A percentile compares a stretch with the other conserved stretches of the same genome.
These are phyloP conservation scores for Paradoxurus hermaphroditus DNA, from an alignment of 2,113 vertebrate species.

Conservation along the genomic window DNA sequence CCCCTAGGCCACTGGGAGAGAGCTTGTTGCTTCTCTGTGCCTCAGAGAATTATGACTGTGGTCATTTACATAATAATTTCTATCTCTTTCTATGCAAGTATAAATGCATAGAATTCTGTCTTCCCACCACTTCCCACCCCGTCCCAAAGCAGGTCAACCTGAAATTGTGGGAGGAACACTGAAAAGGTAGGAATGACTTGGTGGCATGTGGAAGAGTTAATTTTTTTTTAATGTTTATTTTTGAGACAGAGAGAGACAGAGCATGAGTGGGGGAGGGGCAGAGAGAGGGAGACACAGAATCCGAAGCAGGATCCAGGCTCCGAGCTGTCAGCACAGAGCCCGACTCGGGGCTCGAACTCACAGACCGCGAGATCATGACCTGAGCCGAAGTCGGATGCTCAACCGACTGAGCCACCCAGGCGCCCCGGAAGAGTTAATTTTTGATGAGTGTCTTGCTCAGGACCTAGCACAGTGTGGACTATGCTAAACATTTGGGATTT, in stretches of 20 bases:
- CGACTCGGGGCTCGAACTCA: too few relatives aligned
- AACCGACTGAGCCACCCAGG: too few relatives aligned
- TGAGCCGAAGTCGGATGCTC: too few relatives aligned
- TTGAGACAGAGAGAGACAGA: too few relatives aligned
- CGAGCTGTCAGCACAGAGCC: too few relatives aligned
- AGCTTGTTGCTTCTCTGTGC: not conserved
- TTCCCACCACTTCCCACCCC: not conserved
- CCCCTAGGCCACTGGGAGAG: not conserved
- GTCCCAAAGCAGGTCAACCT: not conserved
- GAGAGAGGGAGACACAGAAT: too few relatives aligned
- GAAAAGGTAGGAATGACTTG: not conserved
- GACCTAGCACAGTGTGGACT: not conserved
- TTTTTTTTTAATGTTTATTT: too few relatives aligned
- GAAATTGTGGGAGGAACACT: not conserved
- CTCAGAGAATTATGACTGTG: not conserved
- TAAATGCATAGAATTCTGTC: not conserved
- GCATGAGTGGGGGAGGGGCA: too few relatives aligned
- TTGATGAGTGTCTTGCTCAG: not conserved
- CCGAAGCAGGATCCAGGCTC: too few relatives aligned
- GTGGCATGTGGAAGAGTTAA: not conserved
- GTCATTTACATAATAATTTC: not conserved
- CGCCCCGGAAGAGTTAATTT: not conserved
- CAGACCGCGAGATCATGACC: too few relatives aligned
- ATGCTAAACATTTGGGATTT: slow-evolving; percentile 5
- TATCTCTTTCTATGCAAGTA: not conserved